phyloP scores from a whole-genome alignment of 2,113 vertebrate species.

The Athene cunicularia region DNA sequence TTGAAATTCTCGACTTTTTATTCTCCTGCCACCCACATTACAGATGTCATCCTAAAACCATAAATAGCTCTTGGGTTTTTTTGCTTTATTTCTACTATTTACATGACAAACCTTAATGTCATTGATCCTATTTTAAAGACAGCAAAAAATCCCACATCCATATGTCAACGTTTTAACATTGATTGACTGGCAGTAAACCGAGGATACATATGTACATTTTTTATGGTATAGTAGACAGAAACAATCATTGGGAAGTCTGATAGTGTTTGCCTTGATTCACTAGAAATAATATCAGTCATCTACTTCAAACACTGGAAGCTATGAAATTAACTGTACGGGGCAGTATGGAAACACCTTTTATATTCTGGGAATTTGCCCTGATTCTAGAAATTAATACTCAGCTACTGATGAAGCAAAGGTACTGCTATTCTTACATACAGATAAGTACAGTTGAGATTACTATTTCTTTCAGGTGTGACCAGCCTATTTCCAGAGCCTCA shows the following conservation, averaged over 20 bases:
- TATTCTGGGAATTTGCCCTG: background rate
- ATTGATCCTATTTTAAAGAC: conserved; percentile 47
- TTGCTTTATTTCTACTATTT: conserved; percentile 56
- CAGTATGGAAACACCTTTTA: background rate
- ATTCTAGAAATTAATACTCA: background rate
- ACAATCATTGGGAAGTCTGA: background rate
- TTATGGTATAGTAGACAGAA: background rate
- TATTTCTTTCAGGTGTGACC: background rate
- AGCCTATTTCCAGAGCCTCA: background rate
- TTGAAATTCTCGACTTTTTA: conserved; percentile 50
- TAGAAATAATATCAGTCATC: background rate
- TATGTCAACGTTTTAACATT: background rate
- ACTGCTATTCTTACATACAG: background rate
- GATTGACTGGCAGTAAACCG: conserved; percentile 19
- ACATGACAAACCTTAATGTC: conserved; percentile 44
- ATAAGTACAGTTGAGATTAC: background rate
- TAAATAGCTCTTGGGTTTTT: conserved; percentile 4
- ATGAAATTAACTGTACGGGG: background rate
- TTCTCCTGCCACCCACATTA: conserved; percentile 44
- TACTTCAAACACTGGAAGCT: background rate
- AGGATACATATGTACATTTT: background rate
- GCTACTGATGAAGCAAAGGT: background rate
- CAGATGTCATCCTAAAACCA: conserved; percentile 59
- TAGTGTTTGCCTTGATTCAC: background rate
- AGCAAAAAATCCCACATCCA: conserved; percentile 49